Percentiles rank a stretch among this genome's conserved stretches.
Conservation (phyloP, 2,113 vertebrate genomes). For the Rynchops niger region DNA sequence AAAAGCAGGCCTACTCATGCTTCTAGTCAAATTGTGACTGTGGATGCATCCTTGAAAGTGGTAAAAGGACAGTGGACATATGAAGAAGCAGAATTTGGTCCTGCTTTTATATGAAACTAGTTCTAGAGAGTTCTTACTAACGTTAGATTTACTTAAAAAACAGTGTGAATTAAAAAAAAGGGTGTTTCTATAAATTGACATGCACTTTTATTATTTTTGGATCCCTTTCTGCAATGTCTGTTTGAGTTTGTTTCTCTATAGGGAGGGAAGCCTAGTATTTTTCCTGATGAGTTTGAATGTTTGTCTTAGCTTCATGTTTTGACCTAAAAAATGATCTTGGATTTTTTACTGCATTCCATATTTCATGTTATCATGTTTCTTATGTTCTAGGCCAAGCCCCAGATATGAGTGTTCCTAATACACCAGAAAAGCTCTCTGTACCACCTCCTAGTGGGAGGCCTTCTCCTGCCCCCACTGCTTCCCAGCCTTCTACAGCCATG, state of each 20-base stretch:
- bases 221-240: not conserved
- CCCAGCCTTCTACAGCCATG: slow-evolving; percentile 71
- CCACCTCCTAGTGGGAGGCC: slow-evolving; percentile 82
- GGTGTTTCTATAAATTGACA: not conserved
- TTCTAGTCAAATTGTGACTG: not conserved
- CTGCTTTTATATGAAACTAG: not conserved
- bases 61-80: not conserved
- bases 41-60: not conserved
- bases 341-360: not conserved
- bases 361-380: not conserved
- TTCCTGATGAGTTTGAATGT: not conserved
- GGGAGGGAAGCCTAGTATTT: not conserved
- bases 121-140: not conserved
- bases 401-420: slow-evolving; percentile 73
- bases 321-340: not conserved
- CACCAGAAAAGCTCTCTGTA: slow-evolving; percentile 82
- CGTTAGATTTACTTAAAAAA: not conserved
- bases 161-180: not conserved
- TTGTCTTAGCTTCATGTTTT: not conserved
- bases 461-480: slow-evolving; percentile 78
- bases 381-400: slow-evolving; percentile 73
- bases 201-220: not conserved
- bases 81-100: not conserved
- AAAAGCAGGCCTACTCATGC: not conserved
- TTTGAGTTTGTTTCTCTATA: not conserved